Evolutionary conservation across 1,140 invertebrate species (phyloP).

Genomic region (Tenebrio molitor): DNA sequence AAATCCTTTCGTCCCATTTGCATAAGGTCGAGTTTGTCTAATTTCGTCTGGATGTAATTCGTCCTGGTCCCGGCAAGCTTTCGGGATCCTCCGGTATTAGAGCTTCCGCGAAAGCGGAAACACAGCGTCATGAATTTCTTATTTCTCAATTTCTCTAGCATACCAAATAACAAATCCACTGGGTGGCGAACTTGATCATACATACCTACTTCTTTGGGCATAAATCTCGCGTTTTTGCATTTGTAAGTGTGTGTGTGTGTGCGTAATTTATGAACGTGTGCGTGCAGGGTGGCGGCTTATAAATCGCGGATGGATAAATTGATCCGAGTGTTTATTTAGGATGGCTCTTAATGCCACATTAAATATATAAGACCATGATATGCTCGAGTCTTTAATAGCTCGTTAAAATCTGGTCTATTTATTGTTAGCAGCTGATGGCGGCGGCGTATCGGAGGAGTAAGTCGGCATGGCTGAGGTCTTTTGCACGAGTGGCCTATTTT

Average conservation of each 20-base stretch:
- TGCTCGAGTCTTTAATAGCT: constrained; percentile 39
- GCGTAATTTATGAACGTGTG: constrained; percentile 15
- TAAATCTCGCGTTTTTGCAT: constrained; percentile 28
- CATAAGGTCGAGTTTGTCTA: constrained; percentile 13
- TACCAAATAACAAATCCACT: constrained; percentile 24
- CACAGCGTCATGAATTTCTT: constrained; percentile 38
- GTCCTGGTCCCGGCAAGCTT: not conserved
- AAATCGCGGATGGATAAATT: constrained; percentile 33
- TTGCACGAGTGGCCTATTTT: no score
- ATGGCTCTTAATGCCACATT: constrained; percentile 38
- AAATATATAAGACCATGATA: constrained; percentile 35
- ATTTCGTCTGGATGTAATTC: constrained; percentile 11
- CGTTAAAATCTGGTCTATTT: constrained; percentile 41
- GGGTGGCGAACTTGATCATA: not conserved
- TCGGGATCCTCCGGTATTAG: not conserved
- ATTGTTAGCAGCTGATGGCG: constrained; percentile 27
- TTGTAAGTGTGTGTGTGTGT: no score
- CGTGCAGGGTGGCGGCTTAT: not conserved
- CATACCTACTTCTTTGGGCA: not conserved
- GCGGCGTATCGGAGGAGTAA: no score
- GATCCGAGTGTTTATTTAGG: constrained; percentile 38
- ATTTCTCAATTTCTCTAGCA: constrained; percentile 38
- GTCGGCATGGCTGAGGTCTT: no score
- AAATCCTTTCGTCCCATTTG: constrained; percentile 13
- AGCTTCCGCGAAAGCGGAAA: not conserved